Evolutionary conservation across 2,888 invertebrate genomes (phyloP), one percentile per base, ranked within the genome.

Genomic region (Coremacera marginata): DNA sequence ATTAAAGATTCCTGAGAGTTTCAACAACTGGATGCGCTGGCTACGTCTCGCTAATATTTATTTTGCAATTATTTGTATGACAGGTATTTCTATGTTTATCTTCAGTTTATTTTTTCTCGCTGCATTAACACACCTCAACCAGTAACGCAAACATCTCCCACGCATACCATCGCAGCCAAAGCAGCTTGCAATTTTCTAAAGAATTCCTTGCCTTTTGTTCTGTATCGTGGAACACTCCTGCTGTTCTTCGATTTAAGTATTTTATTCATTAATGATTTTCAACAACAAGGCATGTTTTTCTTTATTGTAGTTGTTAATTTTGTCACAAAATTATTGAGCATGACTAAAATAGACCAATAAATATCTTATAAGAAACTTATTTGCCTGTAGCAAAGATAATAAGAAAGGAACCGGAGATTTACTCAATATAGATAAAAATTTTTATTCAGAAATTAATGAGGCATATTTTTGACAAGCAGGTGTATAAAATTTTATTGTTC

Each of bases 1-100:
- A 8, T 8, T 71, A 5, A 8, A 37, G 22, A 49, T 19, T 11
- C 31, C 52, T 73, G 73, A 14, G 65, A 73, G 52, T 65, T 73
- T 27, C 9, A 31, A n/a, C 73, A 73, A 51, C 73, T 65, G 73
- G 14, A 19, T 52, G 9, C 63, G 31, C 57, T 19, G 37, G 31
- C 44, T 19, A 22, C 44, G 19, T 67, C 67, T 67, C 67, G 37
- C 44, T 71, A 37, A 57, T 44, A 55, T 73, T 73, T 73, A 63
- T 51, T 22, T 51, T 73, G 49, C 62, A 73, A 73, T 73, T 73
- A 73, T 63, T 63, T 62, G 16, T 62, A 63, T 22, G 44, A 11
- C 62, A 73, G 73, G 60, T 60, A 57, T 72, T 67, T n/a, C 63
- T 11, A n/a, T 72, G 44, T 44, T 37, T 37, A 57, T 71, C 37